phyloP scores from a whole-genome alignment of 1,140 invertebrate genomes.

The Fopius arisanus region DNA sequence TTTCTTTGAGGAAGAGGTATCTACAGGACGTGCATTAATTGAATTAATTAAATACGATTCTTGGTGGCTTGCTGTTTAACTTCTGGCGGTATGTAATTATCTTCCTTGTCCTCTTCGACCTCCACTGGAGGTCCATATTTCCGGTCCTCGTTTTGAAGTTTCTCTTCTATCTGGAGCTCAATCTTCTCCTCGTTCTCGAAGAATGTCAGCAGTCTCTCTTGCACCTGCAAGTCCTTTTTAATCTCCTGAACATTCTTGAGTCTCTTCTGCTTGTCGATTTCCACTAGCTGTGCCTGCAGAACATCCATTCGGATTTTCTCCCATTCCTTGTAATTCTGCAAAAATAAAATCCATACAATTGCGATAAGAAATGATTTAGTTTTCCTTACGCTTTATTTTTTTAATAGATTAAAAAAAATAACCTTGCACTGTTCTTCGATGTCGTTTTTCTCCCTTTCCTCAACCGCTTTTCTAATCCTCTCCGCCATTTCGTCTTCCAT shows the following conservation, averaged over 20 bases:
- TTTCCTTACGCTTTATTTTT: neutral
- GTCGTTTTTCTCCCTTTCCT: slow-evolving; percentile 65
- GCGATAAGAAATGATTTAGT: no score
- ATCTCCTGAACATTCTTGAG: slow-evolving; percentile 69
- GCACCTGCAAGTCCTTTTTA: slow-evolving; percentile 67
- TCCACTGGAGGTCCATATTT: slow-evolving; percentile 34
- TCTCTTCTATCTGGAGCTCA: slow-evolving; percentile 74
- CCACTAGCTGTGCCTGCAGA: slow-evolving; percentile 68
- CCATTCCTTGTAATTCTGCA: slow-evolving; percentile 71
- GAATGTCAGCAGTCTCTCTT: slow-evolving; percentile 77
- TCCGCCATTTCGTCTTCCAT: slow-evolving; percentile 63
- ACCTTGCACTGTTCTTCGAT: slow-evolving; percentile 67
- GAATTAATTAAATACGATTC: slow-evolving; percentile 2
- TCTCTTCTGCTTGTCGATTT: slow-evolving; percentile 65
- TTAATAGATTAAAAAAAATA: slow-evolving; percentile 31
- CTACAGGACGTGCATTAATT: slow-evolving; percentile 6
- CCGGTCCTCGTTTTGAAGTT: slow-evolving; percentile 54
- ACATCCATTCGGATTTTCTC: slow-evolving; percentile 64
- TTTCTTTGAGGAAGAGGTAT: neutral
- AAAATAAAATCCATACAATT: slow-evolving; percentile 33
- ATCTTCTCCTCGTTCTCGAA: slow-evolving; percentile 80
- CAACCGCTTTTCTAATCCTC: slow-evolving; percentile 65
- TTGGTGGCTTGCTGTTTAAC: slow-evolving; percentile 20
- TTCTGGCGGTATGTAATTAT: slow-evolving; percentile 76
- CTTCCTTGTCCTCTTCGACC: slow-evolving; percentile 51